Percentiles rank a stretch among this genome's conserved stretches.
These are phyloP conservation scores for Daboia siamensis DNA, from an alignment of 2,113 vertebrate species.

Conservation along the genomic window DNA sequence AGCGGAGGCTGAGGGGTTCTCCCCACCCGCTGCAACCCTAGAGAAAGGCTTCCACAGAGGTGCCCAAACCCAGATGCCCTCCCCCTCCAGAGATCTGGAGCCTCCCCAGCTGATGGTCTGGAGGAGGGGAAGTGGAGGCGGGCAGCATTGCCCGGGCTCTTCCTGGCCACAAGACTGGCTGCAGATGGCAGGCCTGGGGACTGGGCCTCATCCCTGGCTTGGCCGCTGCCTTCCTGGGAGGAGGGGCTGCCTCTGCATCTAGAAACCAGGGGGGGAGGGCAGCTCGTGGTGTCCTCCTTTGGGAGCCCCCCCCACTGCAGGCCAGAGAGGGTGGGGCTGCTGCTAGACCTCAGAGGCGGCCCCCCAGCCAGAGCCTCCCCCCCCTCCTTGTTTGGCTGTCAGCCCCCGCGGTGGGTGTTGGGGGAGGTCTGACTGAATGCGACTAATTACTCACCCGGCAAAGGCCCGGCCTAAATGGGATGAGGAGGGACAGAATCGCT, in stretches of 20 bases:
- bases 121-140: neutral
- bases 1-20: neutral
- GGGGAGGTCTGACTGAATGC: slow-evolving; percentile 73
- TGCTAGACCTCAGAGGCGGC: neutral
- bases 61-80: neutral
- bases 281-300: neutral
- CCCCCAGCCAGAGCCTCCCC: neutral
- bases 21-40: neutral
- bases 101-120: neutral
- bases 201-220: neutral
- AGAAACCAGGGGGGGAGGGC: neutral
- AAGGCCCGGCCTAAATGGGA: slow-evolving; percentile 70
- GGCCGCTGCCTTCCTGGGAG: neutral
- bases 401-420: slow-evolving; percentile 67
- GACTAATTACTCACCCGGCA: slow-evolving; percentile 74
- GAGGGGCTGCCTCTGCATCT: neutral
- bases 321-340: neutral
- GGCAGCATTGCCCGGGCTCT: neutral
- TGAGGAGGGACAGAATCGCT: slow-evolving; percentile 76
- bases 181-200: neutral
- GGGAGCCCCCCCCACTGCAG: neutral
- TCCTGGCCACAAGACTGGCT: neutral
- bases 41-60: neutral
- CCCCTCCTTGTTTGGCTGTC: slow-evolving; percentile 53
- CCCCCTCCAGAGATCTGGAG: neutral